A percentile compares a stretch with the other conserved stretches of the same genome.
phyloP scores from a whole-genome alignment of 2,113 vertebrate species.

The Diadophis punctatus region DNA sequence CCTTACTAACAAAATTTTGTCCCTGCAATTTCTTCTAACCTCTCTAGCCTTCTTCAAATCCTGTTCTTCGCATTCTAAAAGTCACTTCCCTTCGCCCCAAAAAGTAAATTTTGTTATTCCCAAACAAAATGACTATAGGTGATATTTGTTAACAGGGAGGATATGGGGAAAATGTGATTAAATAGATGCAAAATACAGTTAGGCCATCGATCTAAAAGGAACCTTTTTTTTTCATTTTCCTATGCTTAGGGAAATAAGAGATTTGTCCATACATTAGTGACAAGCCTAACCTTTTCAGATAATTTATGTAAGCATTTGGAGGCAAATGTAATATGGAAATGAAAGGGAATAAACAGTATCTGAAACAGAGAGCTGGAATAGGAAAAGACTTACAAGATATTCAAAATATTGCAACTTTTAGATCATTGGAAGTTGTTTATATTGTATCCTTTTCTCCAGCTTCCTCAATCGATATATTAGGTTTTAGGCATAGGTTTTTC shows the following conservation, averaged over 20 bases:
- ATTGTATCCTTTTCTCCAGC: background rate
- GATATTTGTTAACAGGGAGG: background rate
- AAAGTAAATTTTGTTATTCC: slow-evolving; percentile 11
- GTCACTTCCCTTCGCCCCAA: background rate
- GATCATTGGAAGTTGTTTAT: background rate
- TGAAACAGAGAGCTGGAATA: slow-evolving; percentile 19
- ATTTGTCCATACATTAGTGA: background rate
- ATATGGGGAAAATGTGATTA: background rate
- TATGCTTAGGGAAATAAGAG: background rate
- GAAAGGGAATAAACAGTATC: background rate
- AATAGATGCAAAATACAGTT: slow-evolving; percentile 16
- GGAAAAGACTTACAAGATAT: background rate
- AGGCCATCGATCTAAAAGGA: background rate
- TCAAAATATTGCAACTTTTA: background rate
- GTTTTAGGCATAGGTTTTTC: background rate
- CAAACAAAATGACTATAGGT: background rate
- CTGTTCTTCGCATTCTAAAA: background rate
- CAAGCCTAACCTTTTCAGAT: background rate
- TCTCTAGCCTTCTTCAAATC: slow-evolving; percentile 20
- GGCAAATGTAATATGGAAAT: background rate
- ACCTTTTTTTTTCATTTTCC: slow-evolving; percentile 7
- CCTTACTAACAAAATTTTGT: background rate
- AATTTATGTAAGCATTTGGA: background rate
- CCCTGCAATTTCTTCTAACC: slow-evolving; percentile 1
- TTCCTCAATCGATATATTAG: background rate